Base-by-base conservation (phyloP, 2,888 invertebrate genomes). In the Agonopterix heracliana region DNA sequence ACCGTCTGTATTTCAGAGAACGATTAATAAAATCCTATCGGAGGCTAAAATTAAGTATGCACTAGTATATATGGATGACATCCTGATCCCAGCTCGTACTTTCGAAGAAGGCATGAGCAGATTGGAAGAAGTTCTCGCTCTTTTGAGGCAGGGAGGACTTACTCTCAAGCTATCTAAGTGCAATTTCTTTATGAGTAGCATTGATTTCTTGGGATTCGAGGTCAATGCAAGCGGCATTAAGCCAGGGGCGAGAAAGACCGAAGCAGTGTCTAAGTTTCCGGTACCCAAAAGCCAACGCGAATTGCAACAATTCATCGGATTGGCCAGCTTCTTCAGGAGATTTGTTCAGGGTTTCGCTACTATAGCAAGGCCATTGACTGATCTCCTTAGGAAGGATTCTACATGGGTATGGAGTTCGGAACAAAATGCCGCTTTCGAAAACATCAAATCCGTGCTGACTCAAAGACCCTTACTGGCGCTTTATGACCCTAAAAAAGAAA, bases 1-100 rank as follows among this genome's bases (percentile, higher is more conserved):
- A 0, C 74, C 74, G 5, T 60, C 67, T 0, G 64, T 68, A 0
- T 80, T 74, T 50, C 72, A 76, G 46, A 54, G 66, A 34, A 58
- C 69, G 3, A 68, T 77, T 43, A 65, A 71, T 44, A 51, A 58
- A 17, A 56, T 67, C 2, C 46, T 70, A 1, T 44, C 45, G 1
- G 53, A 36, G 2, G 36, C 36, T n/a, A 36, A 36, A 36, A n/a
- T 36, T 2, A 36, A 36, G n/a, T 36, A 36, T 5, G 36, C 36
- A 1, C 36, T 36, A 4, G 36, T 36, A 1, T 36, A 36, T n/a
- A 36, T 36, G 9, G 36, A 36, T 5, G 36, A 36, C n/a, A 36
- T 36, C 3, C 8, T 36, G 2, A 36, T 36, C 2, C 36, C 36
- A 1, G 36, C 36, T 2, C 9, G 3, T 2, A n/a, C 9, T 2